Conservation (phyloP, 1,140 invertebrate genomes). For the Drosophila nikananu region DNA sequence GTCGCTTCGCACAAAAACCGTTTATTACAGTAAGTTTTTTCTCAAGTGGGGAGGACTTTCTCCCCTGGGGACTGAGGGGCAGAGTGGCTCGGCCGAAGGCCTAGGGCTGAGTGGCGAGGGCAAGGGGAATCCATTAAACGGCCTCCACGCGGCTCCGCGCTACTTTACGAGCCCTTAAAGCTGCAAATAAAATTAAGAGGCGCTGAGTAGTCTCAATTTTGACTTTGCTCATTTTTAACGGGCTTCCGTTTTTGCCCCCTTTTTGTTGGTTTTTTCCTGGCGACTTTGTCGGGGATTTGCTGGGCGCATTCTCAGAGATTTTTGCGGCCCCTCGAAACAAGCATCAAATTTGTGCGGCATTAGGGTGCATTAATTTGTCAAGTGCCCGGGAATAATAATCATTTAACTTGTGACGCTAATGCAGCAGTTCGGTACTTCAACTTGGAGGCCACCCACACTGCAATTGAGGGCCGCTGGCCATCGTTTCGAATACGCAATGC, state of each 20-base stretch:
- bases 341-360: constrained; percentile 61
- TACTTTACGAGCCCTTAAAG: constrained; percentile 71
- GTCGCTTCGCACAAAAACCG: constrained; percentile 47
- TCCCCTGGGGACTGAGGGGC: not conserved
- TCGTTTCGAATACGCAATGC: constrained; percentile 26
- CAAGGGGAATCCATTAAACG: constrained; percentile 48
- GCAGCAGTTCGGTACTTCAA: constrained; percentile 1
- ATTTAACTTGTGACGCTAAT: constrained; percentile 54
- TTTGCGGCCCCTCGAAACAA: constrained; percentile 33
- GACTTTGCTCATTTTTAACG: constrained; percentile 61
- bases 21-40: constrained; percentile 58
- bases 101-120: not conserved
- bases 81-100: not conserved
- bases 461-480: not conserved
- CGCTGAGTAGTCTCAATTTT: constrained; percentile 78
- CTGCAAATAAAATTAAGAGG: constrained; percentile 76
- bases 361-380: constrained; percentile 65
- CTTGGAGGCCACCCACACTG: not conserved
- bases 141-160: constrained; percentile 16
- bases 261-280: constrained; percentile 13
- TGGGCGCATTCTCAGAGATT: constrained; percentile 26
- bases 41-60: constrained; percentile 8
- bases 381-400: constrained; percentile 59
- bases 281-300: constrained; percentile 57
- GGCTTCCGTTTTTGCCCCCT: constrained; percentile 14